Percentiles rank a stretch among this genome's conserved stretches.
These are phyloP conservation scores for Eriosoma lanigerum DNA, from an alignment of 1,140 invertebrate genomes.

Conservation along the genomic window DNA sequence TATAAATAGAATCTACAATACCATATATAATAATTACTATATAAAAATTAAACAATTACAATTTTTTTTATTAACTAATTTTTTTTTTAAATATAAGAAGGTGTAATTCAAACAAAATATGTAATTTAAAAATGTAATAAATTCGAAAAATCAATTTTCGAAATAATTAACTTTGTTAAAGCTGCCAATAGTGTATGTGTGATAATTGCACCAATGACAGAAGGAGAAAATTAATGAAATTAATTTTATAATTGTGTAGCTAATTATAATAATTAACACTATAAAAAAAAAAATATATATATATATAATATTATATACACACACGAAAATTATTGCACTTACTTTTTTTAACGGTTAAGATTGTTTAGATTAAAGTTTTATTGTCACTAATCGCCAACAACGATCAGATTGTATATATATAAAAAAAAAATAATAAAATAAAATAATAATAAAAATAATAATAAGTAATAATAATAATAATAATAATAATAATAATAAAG, in stretches of 20 bases:
- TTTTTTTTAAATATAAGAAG: constrained; percentile 39
- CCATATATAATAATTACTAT: constrained; percentile 52
- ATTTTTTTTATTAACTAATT: constrained; percentile 44
- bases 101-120: constrained; percentile 51
- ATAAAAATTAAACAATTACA: constrained; percentile 52
- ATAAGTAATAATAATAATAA: constrained; percentile 18
- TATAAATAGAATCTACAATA: constrained; percentile 52
- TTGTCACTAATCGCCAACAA: constrained; percentile 46
- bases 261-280: constrained; percentile 47
- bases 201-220: constrained; percentile 52
- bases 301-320: constrained; percentile 28
- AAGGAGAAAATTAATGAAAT: constrained; percentile 29
- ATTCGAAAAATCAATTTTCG: constrained; percentile 18
- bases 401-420: constrained; percentile 37
- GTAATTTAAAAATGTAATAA: constrained; percentile 44
- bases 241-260: constrained; percentile 43
- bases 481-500: constrained; percentile 51
- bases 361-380: constrained; percentile 50
- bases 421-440: constrained; percentile 21
- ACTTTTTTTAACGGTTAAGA: constrained; percentile 51
- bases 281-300: constrained; percentile 19
- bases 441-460: constrained; percentile 32
- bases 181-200: constrained; percentile 43
- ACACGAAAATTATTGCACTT: constrained; percentile 51
- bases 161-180: constrained; percentile 13